Conservation (phyloP, 1,140 invertebrate species). For the Episyrphus balteatus region DNA sequence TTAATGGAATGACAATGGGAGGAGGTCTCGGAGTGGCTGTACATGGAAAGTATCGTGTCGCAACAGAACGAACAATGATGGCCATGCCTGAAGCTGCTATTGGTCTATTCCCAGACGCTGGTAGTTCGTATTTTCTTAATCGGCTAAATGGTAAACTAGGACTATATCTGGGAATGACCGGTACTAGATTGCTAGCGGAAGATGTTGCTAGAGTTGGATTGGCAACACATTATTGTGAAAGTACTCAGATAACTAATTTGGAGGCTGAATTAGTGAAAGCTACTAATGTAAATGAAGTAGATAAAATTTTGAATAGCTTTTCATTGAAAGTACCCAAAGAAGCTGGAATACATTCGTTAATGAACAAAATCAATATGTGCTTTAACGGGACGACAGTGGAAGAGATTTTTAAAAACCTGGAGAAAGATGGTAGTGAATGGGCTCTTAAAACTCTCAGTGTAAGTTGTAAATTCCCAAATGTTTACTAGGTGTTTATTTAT, state of each 20-base stretch:
- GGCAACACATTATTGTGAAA: slow-evolving; percentile 82
- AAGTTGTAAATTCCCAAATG: not conserved
- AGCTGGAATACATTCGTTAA: slow-evolving; percentile 63
- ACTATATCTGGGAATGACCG: slow-evolving; percentile 88
- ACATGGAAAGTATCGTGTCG: slow-evolving; percentile 83
- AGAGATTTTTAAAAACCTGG: slow-evolving; percentile 65
- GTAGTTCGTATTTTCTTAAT: slow-evolving; percentile 83
- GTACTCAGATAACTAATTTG: slow-evolving; percentile 53
- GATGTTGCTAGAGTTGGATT: slow-evolving; percentile 86
- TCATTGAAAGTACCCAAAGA: slow-evolving; percentile 40
- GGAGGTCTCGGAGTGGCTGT: slow-evolving; percentile 96
- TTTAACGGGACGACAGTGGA: slow-evolving; percentile 70
- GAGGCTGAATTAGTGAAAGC: slow-evolving; percentile 55
- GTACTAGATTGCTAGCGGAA: slow-evolving; percentile 61
- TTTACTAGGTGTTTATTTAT: no score
- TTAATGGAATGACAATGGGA: slow-evolving; percentile 98
- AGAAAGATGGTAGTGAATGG: slow-evolving; percentile 70
- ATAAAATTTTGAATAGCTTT: slow-evolving; percentile 48
- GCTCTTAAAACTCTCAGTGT: slow-evolving; percentile 53
- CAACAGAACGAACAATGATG: slow-evolving; percentile 93
- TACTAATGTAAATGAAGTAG: slow-evolving; percentile 47
- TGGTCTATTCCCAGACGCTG: slow-evolving; percentile 97
- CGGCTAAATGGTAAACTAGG: slow-evolving; percentile 78
- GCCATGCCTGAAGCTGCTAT: slow-evolving; percentile 97
- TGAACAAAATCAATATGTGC: slow-evolving; percentile 71